These are phyloP conservation scores for Bufotes viridis DNA, from an alignment of 2,797 vertebrate genomes.

Conservation along the genomic window DNA sequence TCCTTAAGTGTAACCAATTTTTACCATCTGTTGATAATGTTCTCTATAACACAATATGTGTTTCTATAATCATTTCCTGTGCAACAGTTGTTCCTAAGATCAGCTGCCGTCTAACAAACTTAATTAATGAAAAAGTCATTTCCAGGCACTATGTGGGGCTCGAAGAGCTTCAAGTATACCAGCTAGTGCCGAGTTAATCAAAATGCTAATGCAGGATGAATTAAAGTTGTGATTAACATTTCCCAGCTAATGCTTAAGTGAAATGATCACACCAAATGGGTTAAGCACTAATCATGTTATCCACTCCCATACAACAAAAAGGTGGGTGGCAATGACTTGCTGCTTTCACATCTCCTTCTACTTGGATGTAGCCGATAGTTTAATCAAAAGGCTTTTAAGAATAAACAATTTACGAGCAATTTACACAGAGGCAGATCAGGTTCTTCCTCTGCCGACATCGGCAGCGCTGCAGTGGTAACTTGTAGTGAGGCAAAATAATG, in stretches of 20 bases:
- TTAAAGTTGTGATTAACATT: constrained; percentile 99
- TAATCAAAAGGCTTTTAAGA: constrained; percentile 15
- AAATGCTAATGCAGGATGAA: constrained; percentile 98
- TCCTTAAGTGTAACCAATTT: not conserved
- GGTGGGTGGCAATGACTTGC: constrained; percentile 65
- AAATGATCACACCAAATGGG: constrained; percentile 88
- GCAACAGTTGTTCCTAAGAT: constrained; percentile 81
- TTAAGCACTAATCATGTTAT: constrained; percentile 87
- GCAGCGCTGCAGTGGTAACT: not conserved
- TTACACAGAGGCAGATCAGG: not conserved
- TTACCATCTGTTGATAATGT: not conserved
- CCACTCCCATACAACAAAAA: constrained; percentile 78
- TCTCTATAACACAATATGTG: constrained; percentile 48
- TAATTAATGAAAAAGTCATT: constrained; percentile 98
- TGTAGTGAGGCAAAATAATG: not conserved
- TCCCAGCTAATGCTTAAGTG: constrained; percentile 96
- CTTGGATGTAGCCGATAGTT: constrained; percentile 17
- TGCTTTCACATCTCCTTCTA: constrained; percentile 29
- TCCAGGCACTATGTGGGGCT: constrained; percentile 89
- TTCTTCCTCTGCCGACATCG: not conserved
- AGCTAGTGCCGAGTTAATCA: constrained; percentile 97
- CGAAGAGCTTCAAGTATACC: constrained; percentile 90
- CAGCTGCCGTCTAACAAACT: constrained; percentile 93
- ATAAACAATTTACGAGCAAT: constrained; percentile 20
- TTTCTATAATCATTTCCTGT: constrained; percentile 72